Percentiles rank a stretch among this genome's conserved stretches.
These are phyloP conservation scores for Tachyglossus aculeatus DNA, from an alignment of 2,797 vertebrate genomes.

Conservation along the genomic window DNA sequence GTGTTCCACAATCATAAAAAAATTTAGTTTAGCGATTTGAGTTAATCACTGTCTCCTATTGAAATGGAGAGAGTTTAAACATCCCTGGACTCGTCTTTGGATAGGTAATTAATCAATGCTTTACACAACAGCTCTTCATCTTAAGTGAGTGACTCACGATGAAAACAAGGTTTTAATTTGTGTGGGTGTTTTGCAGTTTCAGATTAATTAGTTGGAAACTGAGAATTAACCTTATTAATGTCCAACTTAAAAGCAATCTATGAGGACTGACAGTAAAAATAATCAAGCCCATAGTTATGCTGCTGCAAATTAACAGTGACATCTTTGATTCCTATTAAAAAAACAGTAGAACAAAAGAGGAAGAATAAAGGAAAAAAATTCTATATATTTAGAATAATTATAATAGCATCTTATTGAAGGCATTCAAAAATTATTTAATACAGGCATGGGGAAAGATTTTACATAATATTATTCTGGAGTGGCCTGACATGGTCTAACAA, in stretches of 20 bases:
- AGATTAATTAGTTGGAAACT: constrained; percentile 59
- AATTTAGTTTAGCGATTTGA: constrained; percentile 53
- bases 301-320: not conserved
- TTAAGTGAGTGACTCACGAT: constrained; percentile 57
- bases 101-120: constrained; percentile 64
- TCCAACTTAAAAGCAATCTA: constrained; percentile 6
- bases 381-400: no score
- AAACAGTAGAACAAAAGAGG: no score
- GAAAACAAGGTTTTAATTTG: constrained; percentile 51
- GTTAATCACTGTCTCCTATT: constrained; percentile 51
- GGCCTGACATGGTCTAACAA: no score
- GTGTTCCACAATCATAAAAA: constrained; percentile 10
- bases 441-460: no score
- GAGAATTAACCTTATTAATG: constrained; percentile 51
- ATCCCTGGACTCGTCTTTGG: constrained; percentile 54
- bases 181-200: constrained; percentile 54
- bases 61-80: constrained; percentile 55
- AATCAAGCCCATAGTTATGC: constrained; percentile 18
- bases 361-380: no score
- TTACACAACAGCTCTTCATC: constrained; percentile 60
- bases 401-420: no score
- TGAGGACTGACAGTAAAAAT: constrained; percentile 5
- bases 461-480: no score
- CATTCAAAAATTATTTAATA: no score
- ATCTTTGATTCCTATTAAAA: no score